Evolutionary conservation across 2,888 invertebrate species (phyloP).

Genomic region (Chymomyza fuscimana): DNA sequence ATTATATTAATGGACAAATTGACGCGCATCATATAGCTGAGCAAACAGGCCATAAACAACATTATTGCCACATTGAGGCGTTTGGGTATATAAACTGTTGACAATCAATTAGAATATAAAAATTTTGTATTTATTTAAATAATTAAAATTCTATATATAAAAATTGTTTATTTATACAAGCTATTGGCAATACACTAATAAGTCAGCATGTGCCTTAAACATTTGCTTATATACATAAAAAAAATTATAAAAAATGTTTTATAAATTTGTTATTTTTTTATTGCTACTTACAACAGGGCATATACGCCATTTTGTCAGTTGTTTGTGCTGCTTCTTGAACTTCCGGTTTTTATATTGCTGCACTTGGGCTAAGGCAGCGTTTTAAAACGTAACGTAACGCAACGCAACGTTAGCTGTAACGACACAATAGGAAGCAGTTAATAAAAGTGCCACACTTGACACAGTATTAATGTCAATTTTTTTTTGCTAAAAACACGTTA

Average conservation of each 20-base stretch:
- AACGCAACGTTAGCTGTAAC: conserved; percentile 29
- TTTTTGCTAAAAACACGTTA: conserved; percentile 6
- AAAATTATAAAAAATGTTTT: neutral
- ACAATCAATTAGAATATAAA: conserved; percentile 28
- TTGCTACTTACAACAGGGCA: conserved; percentile 57
- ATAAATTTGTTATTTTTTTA: no score
- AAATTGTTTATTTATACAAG: neutral
- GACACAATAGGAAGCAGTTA: conserved; percentile 9
- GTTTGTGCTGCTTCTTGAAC: conserved; percentile 14
- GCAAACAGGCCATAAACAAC: conserved; percentile 87
- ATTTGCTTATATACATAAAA: neutral
- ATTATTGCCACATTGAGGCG: conserved; percentile 83
- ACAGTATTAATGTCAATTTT: conserved; percentile 16
- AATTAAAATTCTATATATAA: neutral
- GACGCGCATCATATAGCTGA: conserved; percentile 87
- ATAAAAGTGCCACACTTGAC: conserved; percentile 14
- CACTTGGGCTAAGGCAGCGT: no score
- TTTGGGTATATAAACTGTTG: conserved; percentile 81
- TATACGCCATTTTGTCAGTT: conserved; percentile 60
- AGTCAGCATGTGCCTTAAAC: neutral
- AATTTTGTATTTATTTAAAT: conserved; percentile 36
- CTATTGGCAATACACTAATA: neutral
- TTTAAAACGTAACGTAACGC: neutral
- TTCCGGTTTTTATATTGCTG: neutral
- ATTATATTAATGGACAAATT: conserved; percentile 88